Percentiles rank a stretch among this genome's conserved stretches.
phyloP scores from a whole-genome alignment of 2,113 vertebrate species.

The Strix uralensis region DNA sequence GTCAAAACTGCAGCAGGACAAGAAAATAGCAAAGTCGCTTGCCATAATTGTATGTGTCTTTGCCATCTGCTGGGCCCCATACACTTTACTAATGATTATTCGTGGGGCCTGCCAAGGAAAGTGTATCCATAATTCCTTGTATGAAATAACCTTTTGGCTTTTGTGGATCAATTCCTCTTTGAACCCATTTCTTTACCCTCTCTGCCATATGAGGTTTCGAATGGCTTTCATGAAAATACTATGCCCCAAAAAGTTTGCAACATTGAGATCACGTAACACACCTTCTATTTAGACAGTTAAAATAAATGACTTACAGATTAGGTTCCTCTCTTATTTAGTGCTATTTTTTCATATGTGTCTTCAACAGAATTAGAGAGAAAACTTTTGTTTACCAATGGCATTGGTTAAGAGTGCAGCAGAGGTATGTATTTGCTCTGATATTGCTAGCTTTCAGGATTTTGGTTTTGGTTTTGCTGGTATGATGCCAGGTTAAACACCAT shows the following conservation, averaged over 20 bases:
- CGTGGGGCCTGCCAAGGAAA: slow-evolving; percentile 64
- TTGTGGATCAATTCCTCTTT: slow-evolving; percentile 86
- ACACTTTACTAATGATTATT: slow-evolving; percentile 82
- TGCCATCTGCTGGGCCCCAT: slow-evolving; percentile 85
- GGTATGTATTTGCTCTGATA: background rate
- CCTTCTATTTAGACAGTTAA: background rate
- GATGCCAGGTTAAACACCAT: background rate
- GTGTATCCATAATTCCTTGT: slow-evolving; percentile 68
- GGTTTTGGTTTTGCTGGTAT: background rate
- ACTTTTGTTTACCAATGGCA: background rate
- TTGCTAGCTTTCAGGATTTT: background rate
- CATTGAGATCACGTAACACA: background rate
- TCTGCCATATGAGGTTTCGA: slow-evolving; percentile 84
- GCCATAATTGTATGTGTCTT: slow-evolving; percentile 82
- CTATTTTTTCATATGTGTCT: background rate
- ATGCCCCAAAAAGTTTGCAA: background rate
- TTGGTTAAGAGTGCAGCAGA: background rate
- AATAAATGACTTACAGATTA: background rate
- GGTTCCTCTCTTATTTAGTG: background rate
- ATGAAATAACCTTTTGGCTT: slow-evolving; percentile 84
- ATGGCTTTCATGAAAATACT: slow-evolving; percentile 76
- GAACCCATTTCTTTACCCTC: slow-evolving; percentile 86
- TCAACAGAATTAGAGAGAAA: background rate
- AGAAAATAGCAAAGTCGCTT: slow-evolving; percentile 82
- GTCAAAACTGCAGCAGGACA: slow-evolving; percentile 69